These are phyloP conservation scores for Gymnoscelis rufifasciata DNA, from an alignment of 2,888 invertebrate species.

Conservation along the genomic window DNA sequence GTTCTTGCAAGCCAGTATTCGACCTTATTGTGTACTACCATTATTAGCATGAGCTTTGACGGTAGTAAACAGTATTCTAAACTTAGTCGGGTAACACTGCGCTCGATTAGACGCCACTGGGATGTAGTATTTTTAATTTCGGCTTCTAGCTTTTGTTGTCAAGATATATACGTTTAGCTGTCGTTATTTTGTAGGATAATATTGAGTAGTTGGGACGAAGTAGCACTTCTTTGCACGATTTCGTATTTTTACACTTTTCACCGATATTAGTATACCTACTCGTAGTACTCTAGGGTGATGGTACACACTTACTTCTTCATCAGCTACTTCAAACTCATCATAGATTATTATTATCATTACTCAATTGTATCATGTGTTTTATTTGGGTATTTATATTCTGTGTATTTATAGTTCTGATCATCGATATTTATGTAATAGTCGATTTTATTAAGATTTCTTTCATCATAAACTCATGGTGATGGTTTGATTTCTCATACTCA, in stretches of 20 bases:
- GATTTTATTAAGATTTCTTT: slow-evolving; percentile 20
- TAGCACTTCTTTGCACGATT: slow-evolving; percentile 67
- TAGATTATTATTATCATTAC: slow-evolving; percentile 12
- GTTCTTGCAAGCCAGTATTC: background rate
- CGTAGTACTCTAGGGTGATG: slow-evolving; percentile 49
- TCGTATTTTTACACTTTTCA: slow-evolving; percentile 41
- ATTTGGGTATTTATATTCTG: slow-evolving; percentile 20
- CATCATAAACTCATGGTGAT: slow-evolving; percentile 61
- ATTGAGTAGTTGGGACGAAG: slow-evolving; percentile 51
- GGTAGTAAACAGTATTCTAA: slow-evolving; percentile 55
- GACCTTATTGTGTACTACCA: slow-evolving; percentile 50
- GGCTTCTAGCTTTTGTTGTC: slow-evolving; percentile 38
- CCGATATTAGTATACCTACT: slow-evolving; percentile 33
- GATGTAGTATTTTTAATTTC: slow-evolving; percentile 36
- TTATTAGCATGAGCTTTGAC: slow-evolving; percentile 65
- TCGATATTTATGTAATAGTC: slow-evolving; percentile 20
- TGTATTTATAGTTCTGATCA: slow-evolving; percentile 8
- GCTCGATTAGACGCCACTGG: slow-evolving; percentile 46
- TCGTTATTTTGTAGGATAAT: slow-evolving; percentile 25
- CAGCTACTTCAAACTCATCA: slow-evolving; percentile 25
- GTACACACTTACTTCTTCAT: slow-evolving; percentile 38
- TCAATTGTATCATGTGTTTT: slow-evolving; percentile 14
- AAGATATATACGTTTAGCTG: slow-evolving; percentile 27
- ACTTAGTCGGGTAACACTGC: slow-evolving; percentile 62
- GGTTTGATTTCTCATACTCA: slow-evolving; percentile 66